These are phyloP conservation scores for Sebastes fasciatus DNA, from an alignment of 2,113 vertebrate genomes.

Conservation along the genomic window DNA sequence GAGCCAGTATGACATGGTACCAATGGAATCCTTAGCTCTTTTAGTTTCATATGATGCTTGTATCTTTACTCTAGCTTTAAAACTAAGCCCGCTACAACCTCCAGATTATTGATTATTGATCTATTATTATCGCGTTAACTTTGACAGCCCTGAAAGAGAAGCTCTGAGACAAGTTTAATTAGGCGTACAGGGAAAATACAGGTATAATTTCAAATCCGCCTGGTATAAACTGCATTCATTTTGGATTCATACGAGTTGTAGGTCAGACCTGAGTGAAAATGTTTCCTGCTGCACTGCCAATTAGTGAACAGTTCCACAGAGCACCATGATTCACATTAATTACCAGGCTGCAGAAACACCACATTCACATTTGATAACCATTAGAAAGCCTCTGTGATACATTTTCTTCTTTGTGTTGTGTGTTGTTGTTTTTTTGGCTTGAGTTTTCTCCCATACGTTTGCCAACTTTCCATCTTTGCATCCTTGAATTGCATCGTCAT, in stretches of 20 bases:
- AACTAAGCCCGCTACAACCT: too few relatives aligned
- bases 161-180: slow-evolving; percentile 16
- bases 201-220: background rate
- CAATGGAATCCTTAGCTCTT: too few relatives aligned
- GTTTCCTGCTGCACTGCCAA: slow-evolving; percentile 34
- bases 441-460: background rate
- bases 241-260: slow-evolving; percentile 26
- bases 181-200: slow-evolving; percentile 19
- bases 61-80: too few relatives aligned
- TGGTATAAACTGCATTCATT: slow-evolving; percentile 16
- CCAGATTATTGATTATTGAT: too few relatives aligned
- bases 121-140: too few relatives aligned
- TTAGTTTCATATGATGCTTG: too few relatives aligned
- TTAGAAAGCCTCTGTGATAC: background rate
- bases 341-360: slow-evolving; percentile 26
- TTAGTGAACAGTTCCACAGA: slow-evolving; percentile 37
- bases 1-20: too few relatives aligned
- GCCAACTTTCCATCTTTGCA: background rate
- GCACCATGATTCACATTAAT: slow-evolving; percentile 32
- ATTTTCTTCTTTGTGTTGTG: background rate
- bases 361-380: background rate
- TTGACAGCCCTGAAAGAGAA: background rate
- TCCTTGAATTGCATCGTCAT: slow-evolving; percentile 3
- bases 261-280: slow-evolving; percentile 13
- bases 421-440: background rate